Percentiles rank a stretch among this genome's conserved stretches.
Conservation (phyloP, 2,797 vertebrate species). For the Anniella stebbinsi region DNA sequence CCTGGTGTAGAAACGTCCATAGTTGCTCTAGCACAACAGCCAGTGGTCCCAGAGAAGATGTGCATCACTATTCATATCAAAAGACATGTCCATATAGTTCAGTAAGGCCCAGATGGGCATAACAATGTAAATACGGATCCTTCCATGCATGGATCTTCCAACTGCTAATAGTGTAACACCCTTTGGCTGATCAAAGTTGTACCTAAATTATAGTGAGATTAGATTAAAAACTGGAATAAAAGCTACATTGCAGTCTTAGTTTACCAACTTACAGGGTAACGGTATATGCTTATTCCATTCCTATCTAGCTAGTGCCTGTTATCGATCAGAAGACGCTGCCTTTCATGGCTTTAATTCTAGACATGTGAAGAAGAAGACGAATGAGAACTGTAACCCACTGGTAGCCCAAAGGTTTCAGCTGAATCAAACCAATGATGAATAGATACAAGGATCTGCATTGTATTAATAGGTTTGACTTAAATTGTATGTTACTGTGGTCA, state of each 20-base stretch:
- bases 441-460: not conserved
- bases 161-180: not conserved
- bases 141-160: not conserved
- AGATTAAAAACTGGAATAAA: not conserved
- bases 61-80: not conserved
- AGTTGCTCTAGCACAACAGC: not conserved
- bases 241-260: not conserved
- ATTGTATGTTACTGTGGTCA: not conserved
- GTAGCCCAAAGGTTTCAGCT: not conserved
- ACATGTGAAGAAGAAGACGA: not conserved
- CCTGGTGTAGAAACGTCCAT: no score
- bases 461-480: constrained; percentile 1
- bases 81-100: not conserved
- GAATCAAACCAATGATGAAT: not conserved
- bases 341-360: not conserved
- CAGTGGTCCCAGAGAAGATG: not conserved
- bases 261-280: not conserved
- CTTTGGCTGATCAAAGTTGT: not conserved
- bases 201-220: not conserved
- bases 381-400: not conserved
- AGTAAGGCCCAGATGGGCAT: not conserved
- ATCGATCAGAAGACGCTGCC: constrained; percentile 10
- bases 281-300: not conserved
- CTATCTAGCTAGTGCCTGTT: not conserved
- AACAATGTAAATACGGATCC: no score